Evolutionary conservation across 2,113 vertebrate species (phyloP).

Genomic region (Machaerirhynchus nigripectus): DNA sequence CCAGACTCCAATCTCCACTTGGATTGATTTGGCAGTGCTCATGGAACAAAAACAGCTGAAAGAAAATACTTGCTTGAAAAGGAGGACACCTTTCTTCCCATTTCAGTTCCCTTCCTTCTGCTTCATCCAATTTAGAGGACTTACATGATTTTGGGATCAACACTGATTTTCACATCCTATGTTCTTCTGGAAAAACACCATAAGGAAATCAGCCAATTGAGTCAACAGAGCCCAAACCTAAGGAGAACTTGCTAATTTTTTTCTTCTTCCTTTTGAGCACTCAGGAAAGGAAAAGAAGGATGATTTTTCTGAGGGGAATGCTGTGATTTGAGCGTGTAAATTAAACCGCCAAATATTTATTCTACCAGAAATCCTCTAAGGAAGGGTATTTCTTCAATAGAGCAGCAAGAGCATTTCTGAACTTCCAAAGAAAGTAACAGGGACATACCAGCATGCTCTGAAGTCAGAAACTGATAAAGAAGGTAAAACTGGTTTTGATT

Average conservation of each 20-base stretch:
- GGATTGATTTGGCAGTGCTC: background rate
- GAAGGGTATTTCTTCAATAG: background rate
- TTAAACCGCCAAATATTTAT: background rate
- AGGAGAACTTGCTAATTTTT: background rate
- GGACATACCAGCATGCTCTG: background rate
- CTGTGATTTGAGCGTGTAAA: background rate
- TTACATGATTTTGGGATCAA: background rate
- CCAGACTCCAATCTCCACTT: accelerated
- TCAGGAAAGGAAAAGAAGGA: background rate
- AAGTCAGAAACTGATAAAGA: background rate
- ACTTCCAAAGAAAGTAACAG: background rate
- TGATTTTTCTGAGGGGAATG: background rate
- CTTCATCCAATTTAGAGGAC: background rate
- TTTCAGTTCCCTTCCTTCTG: background rate
- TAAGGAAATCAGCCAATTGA: background rate
- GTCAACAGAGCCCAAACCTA: background rate
- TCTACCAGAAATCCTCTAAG: background rate
- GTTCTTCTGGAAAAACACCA: background rate
- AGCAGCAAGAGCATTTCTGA: background rate
- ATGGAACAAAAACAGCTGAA: background rate
- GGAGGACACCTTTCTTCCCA: background rate
- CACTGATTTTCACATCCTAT: background rate
- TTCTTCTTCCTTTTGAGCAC: background rate
- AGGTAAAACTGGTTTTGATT: background rate
- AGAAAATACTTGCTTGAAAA: background rate